Conservation (phyloP, 2,113 vertebrate genomes). For the Jaculus jaculus region DNA sequence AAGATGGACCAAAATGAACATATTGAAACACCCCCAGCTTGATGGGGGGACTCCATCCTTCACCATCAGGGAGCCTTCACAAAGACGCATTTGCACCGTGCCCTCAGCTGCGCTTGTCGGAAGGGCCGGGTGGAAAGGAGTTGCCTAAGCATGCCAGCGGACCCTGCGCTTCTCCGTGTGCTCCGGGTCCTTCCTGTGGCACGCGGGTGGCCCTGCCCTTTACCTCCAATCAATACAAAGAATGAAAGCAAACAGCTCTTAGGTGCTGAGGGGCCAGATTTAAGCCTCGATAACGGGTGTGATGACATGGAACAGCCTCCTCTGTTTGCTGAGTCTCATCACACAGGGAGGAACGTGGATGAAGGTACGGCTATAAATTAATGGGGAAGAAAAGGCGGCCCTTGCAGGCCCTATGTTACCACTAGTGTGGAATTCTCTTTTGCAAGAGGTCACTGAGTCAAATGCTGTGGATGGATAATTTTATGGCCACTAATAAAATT, state of each 20-base stretch:
- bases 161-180: not conserved
- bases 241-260: constrained; percentile 11
- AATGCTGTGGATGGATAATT: constrained; percentile 79
- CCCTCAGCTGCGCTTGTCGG: not conserved
- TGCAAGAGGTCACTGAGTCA: constrained; percentile 76
- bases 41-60: not conserved
- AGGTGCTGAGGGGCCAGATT: constrained; percentile 45
- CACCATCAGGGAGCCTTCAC: not conserved
- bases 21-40: not conserved
- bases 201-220: not conserved
- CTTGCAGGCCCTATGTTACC: not conserved
- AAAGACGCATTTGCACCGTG: not conserved
- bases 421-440: constrained; percentile 63
- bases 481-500: constrained; percentile 83
- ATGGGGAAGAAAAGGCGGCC: constrained; percentile 53
- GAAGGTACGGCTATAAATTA: constrained; percentile 62
- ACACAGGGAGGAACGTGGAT: not conserved
- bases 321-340: constrained; percentile 50
- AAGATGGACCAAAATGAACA: not conserved
- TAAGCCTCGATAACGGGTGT: constrained; percentile 13
- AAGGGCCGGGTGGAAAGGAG: not conserved
- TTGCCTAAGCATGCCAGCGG: not conserved
- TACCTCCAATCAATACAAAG: not conserved
- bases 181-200: accelerated
- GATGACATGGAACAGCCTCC: not conserved